A percentile compares a stretch with the other conserved stretches of the same genome.
These are phyloP conservation scores for Yponomeuta cagnagella DNA, from an alignment of 2,888 invertebrate species.

Conservation along the genomic window DNA sequence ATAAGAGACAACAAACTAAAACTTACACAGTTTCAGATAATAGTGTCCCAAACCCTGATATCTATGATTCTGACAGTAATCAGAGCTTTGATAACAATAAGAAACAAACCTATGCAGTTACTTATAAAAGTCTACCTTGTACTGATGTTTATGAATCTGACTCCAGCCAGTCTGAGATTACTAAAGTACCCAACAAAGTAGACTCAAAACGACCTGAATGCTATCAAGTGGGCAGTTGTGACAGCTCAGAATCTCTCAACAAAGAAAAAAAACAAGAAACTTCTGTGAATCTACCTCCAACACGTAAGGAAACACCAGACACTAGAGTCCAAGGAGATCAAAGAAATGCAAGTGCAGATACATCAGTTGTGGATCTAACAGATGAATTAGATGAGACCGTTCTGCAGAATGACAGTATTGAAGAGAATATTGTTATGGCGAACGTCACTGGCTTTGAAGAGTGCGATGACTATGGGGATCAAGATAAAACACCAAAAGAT, in stretches of 20 bases:
- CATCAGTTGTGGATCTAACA: conserved; percentile 41
- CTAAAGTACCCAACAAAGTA: conserved; percentile 23
- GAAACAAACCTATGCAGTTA: conserved; percentile 45
- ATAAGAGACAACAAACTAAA: conserved; percentile 56
- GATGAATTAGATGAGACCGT: conserved; percentile 23
- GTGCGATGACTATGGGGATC: conserved; percentile 36
- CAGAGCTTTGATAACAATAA: conserved; percentile 45
- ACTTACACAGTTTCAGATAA: conserved; percentile 52
- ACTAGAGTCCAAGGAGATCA: neutral
- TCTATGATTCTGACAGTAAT: conserved; percentile 77
- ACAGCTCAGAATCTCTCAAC: conserved; percentile 29
- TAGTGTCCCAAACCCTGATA: conserved; percentile 62
- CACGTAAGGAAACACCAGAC: conserved; percentile 24
- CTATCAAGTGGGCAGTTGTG: conserved; percentile 32
- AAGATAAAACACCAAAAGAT: conserved; percentile 22
- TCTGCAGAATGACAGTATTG: conserved; percentile 32
- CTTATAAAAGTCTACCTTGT: conserved; percentile 54
- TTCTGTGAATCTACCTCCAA: conserved; percentile 22
- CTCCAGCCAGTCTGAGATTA: conserved; percentile 53
- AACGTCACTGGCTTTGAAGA: conserved; percentile 58
- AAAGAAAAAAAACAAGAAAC: conserved; percentile 21
- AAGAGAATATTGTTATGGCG: conserved; percentile 57
- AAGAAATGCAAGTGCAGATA: no score
- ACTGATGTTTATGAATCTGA: conserved; percentile 76
- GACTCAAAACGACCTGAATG: conserved; percentile 21